A percentile compares a stretch with the other conserved stretches of the same genome.
These are phyloP conservation scores for Cephus spinipes DNA, from an alignment of 2,888 invertebrate species.

Conservation along the genomic window DNA sequence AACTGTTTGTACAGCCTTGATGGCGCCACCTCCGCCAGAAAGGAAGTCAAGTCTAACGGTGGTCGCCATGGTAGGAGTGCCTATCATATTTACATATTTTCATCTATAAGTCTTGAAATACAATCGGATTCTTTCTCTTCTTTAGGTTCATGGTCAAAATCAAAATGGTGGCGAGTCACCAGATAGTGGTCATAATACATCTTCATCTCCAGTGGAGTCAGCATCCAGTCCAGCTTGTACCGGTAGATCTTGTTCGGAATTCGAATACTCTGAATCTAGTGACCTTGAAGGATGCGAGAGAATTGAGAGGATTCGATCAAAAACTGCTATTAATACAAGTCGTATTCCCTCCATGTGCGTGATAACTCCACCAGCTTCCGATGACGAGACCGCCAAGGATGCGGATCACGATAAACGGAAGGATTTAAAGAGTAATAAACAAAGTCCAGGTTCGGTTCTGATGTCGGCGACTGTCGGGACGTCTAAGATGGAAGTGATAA, in stretches of 20 bases:
- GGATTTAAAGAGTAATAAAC: conserved; percentile 32
- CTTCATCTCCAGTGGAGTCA: conserved; percentile 83
- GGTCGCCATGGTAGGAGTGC: conserved; percentile 58
- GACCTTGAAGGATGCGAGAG: conserved; percentile 90
- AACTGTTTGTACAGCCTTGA: conserved; percentile 86
- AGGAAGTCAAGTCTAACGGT: conserved; percentile 77
- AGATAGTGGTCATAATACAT: conserved; percentile 85
- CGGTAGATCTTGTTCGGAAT: conserved; percentile 78
- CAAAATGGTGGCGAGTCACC: conserved; percentile 79
- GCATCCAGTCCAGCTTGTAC: conserved; percentile 79
- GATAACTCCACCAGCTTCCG: conserved; percentile 88
- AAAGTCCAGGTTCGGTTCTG: conserved; percentile 49
- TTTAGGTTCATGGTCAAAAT: conserved; percentile 63
- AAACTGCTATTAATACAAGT: conserved; percentile 88
- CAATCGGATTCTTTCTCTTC: conserved; percentile 5
- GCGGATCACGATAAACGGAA: conserved; percentile 50
- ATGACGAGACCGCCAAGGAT: conserved; percentile 79
- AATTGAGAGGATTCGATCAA: conserved; percentile 85
- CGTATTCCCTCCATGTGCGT: conserved; percentile 94
- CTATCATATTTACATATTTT: background rate
- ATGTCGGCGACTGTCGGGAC: conserved; percentile 64
- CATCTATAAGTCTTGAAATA: background rate
- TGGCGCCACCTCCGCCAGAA: conserved; percentile 86
- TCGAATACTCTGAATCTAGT: conserved; percentile 88
- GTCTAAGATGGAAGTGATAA: conserved; percentile 63